Base-by-base conservation (phyloP, 2,888 invertebrate species). In the Hemistola chrysoprasaria region DNA sequence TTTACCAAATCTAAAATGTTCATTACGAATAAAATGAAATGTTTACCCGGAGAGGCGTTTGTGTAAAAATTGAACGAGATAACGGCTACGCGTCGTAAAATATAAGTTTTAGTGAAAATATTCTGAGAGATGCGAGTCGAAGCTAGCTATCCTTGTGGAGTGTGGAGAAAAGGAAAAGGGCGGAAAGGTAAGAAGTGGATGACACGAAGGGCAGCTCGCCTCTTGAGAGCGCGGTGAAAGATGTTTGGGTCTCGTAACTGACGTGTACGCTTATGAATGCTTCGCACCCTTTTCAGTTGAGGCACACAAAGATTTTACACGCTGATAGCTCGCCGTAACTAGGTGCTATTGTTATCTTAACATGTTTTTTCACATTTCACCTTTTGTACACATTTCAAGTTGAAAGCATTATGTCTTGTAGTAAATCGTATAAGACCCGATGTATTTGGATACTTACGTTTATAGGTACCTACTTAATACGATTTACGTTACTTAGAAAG, bases 211-310 rank as follows among this genome's bases (percentile, higher is more conserved):
- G 67, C 66, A 67, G 61, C 39, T 56, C 58, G 71, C 71, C 77
- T 76, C 79, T 71, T 46, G 77, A 78, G 82, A 74, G 70, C 56
- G 58, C 69, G 69, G 70, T 74, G 72, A 78, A 74, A 77, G 77
- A 81, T 75, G 77, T 78, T 77, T 67, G 76, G 79, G 74, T 71
- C 75, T 67, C 68, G 69, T 66, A 71, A 70, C 75, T 78, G 77
- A 78, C 76, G 70, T 69, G 68, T 72, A 65, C 67, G 71, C 72
- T 79, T 79, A 81, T 80, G 78, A 79, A 78, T 68, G 71, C 67
- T 72, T 76, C 71, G 63, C 65, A 73, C 66, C 70, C 71, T 71
- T 66, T 63, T 71, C 65, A 69, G 59, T 56, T 62, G 58, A 47
- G 55, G 41, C 50, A 54, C 52, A 50, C 60, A 62, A 67, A 69